A percentile compares a stretch with the other conserved stretches of the same genome.
phyloP scores from a whole-genome alignment of 2,888 invertebrate genomes.

The Orthonevra nobilis region DNA sequence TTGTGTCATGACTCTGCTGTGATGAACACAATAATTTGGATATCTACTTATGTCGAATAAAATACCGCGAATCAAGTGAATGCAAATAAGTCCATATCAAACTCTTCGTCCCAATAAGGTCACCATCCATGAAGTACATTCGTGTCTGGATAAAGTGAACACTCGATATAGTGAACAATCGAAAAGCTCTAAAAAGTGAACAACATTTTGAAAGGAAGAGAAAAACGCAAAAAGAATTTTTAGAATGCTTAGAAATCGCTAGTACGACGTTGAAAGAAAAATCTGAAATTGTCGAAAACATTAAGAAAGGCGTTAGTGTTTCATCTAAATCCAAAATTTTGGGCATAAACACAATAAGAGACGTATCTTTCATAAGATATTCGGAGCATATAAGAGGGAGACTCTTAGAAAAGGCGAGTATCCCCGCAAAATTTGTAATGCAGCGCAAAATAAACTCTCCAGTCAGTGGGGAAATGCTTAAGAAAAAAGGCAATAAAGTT shows the following conservation, averaged over 20 bases:
- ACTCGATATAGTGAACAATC: conserved; percentile 7
- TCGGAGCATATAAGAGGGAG: conserved; percentile 7
- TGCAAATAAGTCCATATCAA: too few species aligned
- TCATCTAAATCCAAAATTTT: conserved; percentile 9
- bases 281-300: conserved; percentile 4
- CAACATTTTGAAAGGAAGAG: background rate
- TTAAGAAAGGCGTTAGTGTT: conserved; percentile 2
- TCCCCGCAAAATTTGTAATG: background rate
- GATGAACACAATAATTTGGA: too few species aligned
- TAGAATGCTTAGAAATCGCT: conserved; percentile 4
- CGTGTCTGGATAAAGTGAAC: conserved; percentile 9
- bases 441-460: conserved; percentile 14
- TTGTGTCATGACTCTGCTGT: too few species aligned
- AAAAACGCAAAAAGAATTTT: conserved; percentile 2
- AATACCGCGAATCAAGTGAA: too few species aligned
- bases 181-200: conserved; percentile 8
- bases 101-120: too few species aligned
- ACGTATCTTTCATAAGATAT: conserved; percentile 11
- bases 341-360: conserved; percentile 13
- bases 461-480: conserved; percentile 13
- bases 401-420: too few species aligned
- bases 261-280: background rate
- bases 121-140: too few species aligned
- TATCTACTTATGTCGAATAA: too few species aligned
- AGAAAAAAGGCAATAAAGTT: conserved; percentile 14